phyloP scores from a whole-genome alignment of 2,888 invertebrate genomes.

The Dynastes maya region DNA sequence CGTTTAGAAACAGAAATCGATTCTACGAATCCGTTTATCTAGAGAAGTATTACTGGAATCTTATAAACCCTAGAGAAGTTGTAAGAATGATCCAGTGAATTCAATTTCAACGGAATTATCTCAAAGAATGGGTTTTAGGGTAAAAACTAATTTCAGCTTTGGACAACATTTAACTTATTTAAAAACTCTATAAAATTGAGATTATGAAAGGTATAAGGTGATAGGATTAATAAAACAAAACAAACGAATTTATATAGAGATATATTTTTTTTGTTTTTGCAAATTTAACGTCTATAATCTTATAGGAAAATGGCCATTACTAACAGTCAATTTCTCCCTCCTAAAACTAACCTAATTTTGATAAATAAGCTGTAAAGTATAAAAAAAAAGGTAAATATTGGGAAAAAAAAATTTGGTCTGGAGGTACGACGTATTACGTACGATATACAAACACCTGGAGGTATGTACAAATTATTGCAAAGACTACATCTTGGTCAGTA shows the following conservation, averaged over 20 bases:
- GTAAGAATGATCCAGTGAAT: too few species aligned
- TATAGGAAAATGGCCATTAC: constrained; percentile 49
- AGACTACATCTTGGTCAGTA: neutral
- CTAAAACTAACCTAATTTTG: constrained; percentile 48
- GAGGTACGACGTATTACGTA: constrained; percentile 32
- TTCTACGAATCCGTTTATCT: too few species aligned
- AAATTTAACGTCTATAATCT: constrained; percentile 39
- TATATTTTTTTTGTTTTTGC: constrained; percentile 27
- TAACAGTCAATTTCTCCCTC: constrained; percentile 52
- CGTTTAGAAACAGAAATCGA: too few species aligned
- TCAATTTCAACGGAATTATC: too few species aligned
- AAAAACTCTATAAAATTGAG: neutral
- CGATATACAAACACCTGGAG: neutral
- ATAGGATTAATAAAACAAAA: neutral
- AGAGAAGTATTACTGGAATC: too few species aligned
- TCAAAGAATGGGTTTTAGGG: too few species aligned
- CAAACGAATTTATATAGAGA: neutral
- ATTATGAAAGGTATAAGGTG: neutral
- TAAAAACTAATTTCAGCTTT: too few species aligned
- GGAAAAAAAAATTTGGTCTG: constrained; percentile 46
- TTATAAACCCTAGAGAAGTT: too few species aligned
- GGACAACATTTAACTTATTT: too few species aligned
- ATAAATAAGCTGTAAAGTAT: constrained; percentile 45
- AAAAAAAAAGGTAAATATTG: constrained; percentile 25
- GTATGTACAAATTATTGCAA: constrained; percentile 24